These are phyloP conservation scores for Phanerotoma sp. DNA, from an alignment of 2,888 invertebrate species.

Conservation along the genomic window DNA sequence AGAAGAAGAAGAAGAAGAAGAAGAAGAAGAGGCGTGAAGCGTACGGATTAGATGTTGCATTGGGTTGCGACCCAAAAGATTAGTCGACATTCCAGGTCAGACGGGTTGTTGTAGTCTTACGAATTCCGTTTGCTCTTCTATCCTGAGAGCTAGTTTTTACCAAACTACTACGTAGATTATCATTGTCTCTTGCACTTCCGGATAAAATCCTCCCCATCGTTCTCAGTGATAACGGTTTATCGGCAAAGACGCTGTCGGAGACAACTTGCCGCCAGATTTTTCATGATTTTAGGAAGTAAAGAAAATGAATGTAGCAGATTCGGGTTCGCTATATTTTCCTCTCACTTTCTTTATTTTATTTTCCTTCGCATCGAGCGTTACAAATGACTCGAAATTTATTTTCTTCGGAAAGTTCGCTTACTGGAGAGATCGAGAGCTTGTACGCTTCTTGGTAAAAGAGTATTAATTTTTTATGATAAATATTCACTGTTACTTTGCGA, in stretches of 20 bases:
- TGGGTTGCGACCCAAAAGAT: constrained; percentile 48
- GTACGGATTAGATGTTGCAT: constrained; percentile 17
- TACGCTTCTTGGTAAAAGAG: background rate
- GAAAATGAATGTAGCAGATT: constrained; percentile 8
- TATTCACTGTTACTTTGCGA: constrained; percentile 1
- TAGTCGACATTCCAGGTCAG: constrained; percentile 49
- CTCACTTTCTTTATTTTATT: background rate
- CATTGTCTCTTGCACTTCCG: background rate
- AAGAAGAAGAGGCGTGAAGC: constrained; percentile 14
- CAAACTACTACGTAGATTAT: background rate
- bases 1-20: background rate
- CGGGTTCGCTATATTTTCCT: background rate
- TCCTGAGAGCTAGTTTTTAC: constrained; percentile 33
- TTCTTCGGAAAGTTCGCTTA: constrained; percentile 10
- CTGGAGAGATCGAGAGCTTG: constrained; percentile 1
- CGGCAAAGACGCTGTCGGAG: constrained; percentile 14
- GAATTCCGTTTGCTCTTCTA: constrained; percentile 39
- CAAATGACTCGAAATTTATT: constrained; percentile 24
- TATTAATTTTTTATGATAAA: constrained; percentile 12
- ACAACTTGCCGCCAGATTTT: constrained; percentile 25
- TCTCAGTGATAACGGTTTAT: constrained; percentile 26
- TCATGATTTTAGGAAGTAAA: constrained; percentile 19
- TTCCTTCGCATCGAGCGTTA: constrained; percentile 10
- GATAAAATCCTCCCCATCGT: constrained; percentile 9
- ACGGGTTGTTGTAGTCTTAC: constrained; percentile 34